Conservation (phyloP, 64 coral and sea anemone species). For the Pachyseris speciosa region DNA sequence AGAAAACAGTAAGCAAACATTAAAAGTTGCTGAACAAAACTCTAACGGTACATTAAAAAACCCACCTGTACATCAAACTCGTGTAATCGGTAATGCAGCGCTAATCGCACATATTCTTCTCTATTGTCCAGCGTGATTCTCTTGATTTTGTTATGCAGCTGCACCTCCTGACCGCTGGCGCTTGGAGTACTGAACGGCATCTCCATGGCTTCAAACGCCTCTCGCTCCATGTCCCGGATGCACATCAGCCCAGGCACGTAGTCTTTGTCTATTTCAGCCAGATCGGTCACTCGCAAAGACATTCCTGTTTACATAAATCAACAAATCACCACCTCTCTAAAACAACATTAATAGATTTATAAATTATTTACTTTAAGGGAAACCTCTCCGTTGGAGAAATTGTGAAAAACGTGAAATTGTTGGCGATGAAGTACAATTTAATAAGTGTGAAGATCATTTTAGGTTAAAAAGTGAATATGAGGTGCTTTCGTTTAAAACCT, state of each 20-base stretch:
- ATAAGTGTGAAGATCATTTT: too few species aligned
- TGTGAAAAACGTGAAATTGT: too few species aligned
- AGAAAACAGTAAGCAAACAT: too few species aligned
- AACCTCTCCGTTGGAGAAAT: too few species aligned
- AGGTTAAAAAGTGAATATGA: too few species aligned
- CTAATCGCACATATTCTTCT: slow-evolving; percentile 90
- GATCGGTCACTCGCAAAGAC: slow-evolving; percentile 81
- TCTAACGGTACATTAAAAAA: not conserved
- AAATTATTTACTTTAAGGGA: too few species aligned
- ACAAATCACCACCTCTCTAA: not conserved
- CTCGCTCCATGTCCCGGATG: slow-evolving; percentile 92
- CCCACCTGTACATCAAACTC: slow-evolving; percentile 91
- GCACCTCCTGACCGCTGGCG: slow-evolving; percentile 94
- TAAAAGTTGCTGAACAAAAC: too few species aligned
- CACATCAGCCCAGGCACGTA: slow-evolving; percentile 98
- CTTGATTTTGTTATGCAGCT: slow-evolving; percentile 85
- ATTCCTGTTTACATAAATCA: slow-evolving; percentile 43
- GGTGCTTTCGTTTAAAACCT: too few species aligned
- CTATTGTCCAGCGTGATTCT: slow-evolving; percentile 87
- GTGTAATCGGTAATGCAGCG: slow-evolving; percentile 85
- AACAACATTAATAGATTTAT: not conserved
- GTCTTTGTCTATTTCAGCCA: slow-evolving; percentile 99
- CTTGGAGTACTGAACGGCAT: slow-evolving; percentile 99
- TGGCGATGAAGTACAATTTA: too few species aligned
- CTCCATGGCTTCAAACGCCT: slow-evolving; percentile 97